These are phyloP conservation scores for Cephus pulcher DNA, from an alignment of 2,888 invertebrate genomes.

Conservation along the genomic window DNA sequence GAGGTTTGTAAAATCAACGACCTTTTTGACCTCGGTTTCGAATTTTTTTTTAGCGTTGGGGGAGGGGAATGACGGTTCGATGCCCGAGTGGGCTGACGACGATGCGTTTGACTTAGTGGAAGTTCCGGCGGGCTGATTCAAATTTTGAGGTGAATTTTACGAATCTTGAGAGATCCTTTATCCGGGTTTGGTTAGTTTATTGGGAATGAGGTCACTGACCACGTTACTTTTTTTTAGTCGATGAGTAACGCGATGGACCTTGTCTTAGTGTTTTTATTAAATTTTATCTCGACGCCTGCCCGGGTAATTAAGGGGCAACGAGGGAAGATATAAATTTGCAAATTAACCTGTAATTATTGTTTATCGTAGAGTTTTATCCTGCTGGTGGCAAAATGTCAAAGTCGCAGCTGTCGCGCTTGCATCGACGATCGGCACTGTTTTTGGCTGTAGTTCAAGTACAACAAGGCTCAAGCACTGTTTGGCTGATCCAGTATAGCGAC, in stretches of 20 bases:
- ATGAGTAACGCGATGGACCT: not conserved
- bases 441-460: conserved; percentile 3
- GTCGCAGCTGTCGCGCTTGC: not conserved
- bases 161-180: not conserved
- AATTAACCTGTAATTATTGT: not conserved
- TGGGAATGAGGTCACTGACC: not conserved
- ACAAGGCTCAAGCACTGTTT: not conserved
- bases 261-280: not conserved
- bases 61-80: not conserved
- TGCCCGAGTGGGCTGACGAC: not conserved
- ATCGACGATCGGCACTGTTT: not conserved
- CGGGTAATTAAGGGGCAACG: not conserved
- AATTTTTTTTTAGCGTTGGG: not conserved
- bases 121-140: not conserved
- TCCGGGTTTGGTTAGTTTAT: not conserved
- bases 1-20: not conserved
- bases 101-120: not conserved
- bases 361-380: not conserved
- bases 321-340: not conserved
- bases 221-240: not conserved
- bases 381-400: not conserved
- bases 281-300: not conserved
- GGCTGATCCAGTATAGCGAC: not conserved
- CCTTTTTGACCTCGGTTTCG: not conserved
- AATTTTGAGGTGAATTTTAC: not conserved